These are phyloP conservation scores for Andrena chrysosceles DNA, from an alignment of 2,888 invertebrate species.

Conservation along the genomic window DNA sequence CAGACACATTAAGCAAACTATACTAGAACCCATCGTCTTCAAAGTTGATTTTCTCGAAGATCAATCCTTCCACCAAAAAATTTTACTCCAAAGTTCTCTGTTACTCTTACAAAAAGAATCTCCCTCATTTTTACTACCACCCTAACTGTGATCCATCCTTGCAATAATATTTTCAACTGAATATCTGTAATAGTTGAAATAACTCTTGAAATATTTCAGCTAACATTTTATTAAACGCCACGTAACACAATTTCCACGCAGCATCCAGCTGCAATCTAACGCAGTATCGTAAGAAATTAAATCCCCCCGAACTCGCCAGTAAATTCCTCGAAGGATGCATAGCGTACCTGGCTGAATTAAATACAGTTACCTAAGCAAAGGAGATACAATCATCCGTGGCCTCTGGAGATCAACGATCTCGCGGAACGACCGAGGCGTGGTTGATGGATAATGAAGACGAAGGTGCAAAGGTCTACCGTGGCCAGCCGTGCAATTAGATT, in stretches of 20 bases:
- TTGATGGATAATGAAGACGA: slow-evolving; percentile 71
- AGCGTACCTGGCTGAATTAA: slow-evolving; percentile 32
- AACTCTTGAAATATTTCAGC: too few relatives aligned
- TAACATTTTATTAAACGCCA: too few relatives aligned
- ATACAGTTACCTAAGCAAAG: slow-evolving; percentile 53
- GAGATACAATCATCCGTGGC: slow-evolving; percentile 53
- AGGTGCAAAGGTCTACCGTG: slow-evolving; percentile 72
- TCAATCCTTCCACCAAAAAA: too few relatives aligned
- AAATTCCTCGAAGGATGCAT: slow-evolving; percentile 38
- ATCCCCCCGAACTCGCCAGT: slow-evolving; percentile 29
- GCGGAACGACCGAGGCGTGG: slow-evolving; percentile 68
- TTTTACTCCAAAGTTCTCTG: too few relatives aligned
- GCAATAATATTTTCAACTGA: too few relatives aligned
- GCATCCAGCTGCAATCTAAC: neutral
- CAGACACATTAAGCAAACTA: neutral
- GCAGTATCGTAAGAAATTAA: slow-evolving; percentile 41
- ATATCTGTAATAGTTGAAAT: too few relatives aligned
- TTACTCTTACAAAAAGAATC: too few relatives aligned
- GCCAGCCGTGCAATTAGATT: slow-evolving; percentile 64
- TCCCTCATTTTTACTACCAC: too few relatives aligned
- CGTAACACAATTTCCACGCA: neutral
- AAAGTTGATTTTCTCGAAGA: too few relatives aligned
- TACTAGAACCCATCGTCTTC: too few relatives aligned
- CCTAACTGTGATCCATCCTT: too few relatives aligned
- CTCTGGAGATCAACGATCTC: slow-evolving; percentile 67